Percentiles rank a stretch among this genome's conserved stretches.
Conservation (phyloP, 2,797 vertebrate genomes). For the Alfaro cultratus region DNA sequence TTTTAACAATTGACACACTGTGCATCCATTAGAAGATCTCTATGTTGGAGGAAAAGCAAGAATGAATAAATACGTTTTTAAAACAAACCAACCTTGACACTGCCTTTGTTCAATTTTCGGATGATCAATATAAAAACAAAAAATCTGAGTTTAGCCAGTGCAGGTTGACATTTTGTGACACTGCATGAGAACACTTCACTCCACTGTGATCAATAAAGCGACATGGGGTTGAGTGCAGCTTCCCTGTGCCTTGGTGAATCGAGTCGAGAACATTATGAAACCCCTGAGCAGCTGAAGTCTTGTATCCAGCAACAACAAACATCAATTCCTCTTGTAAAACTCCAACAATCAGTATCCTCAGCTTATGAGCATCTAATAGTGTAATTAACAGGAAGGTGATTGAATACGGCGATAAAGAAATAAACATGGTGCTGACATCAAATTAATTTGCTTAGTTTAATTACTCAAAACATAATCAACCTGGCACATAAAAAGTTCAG, state of each 20-base stretch:
- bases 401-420: neutral
- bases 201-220: neutral
- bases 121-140: neutral
- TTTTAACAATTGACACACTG: neutral
- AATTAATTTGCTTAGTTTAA: neutral
- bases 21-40: neutral
- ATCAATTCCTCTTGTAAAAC: neutral
- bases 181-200: neutral
- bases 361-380: neutral
- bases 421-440: neutral
- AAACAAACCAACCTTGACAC: neutral
- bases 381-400: neutral
- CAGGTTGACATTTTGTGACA: slow-evolving; percentile 1
- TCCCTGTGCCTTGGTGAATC: neutral
- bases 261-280: neutral
- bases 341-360: neutral
- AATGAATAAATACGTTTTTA: neutral
- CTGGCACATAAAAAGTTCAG: neutral
- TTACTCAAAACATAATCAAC: neutral
- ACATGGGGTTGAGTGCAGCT: slow-evolving; percentile 2
- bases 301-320: neutral
- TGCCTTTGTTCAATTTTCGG: neutral
- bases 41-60: too few species aligned
- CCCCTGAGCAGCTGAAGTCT: neutral
- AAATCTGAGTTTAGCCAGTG: neutral